Evolutionary conservation across 2,113 vertebrate species (phyloP).

Genomic region (Forbesichthys agassizii): DNA sequence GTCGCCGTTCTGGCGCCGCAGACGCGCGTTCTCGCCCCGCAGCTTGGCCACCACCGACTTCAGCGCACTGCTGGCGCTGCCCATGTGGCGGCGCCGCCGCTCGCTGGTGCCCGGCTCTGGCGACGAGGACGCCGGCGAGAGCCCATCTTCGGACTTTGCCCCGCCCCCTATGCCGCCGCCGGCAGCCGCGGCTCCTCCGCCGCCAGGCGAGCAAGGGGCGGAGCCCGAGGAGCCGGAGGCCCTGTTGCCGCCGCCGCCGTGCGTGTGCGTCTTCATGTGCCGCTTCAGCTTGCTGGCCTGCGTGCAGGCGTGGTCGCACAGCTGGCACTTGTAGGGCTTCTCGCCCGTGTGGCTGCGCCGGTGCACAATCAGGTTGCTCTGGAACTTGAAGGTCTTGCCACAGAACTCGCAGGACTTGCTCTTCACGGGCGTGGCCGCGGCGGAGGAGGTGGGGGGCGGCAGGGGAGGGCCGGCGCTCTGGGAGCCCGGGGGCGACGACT

Average conservation of each 20-base stretch:
- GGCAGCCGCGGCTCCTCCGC: slow-evolving; percentile 73
- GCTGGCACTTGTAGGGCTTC: slow-evolving; percentile 98
- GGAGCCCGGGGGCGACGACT: slow-evolving; percentile 87
- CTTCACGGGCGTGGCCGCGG: slow-evolving; percentile 84
- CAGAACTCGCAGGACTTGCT: slow-evolving; percentile 99
- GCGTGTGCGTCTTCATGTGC: slow-evolving; percentile 99
- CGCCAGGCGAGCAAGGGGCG: slow-evolving; percentile 29
- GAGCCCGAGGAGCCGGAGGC: no score
- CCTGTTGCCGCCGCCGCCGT: slow-evolving; percentile 87
- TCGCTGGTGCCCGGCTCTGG: slow-evolving; percentile 98
- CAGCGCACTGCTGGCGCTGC: slow-evolving; percentile 94
- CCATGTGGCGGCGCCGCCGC: slow-evolving; percentile 69
- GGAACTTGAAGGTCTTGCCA: slow-evolving; percentile 98
- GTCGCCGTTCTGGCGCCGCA: slow-evolving; percentile 93
- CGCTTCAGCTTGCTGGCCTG: slow-evolving; percentile 99
- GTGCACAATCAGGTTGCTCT: slow-evolving; percentile 99
- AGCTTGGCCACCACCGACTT: slow-evolving; percentile 98
- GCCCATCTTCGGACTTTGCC: slow-evolving; percentile 94
- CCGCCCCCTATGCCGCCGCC: slow-evolving; percentile 83
- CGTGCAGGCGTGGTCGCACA: slow-evolving; percentile 98
- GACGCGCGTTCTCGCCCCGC: slow-evolving; percentile 89
- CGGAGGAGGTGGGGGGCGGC: slow-evolving; percentile 75
- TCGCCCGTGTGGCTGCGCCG: slow-evolving; percentile 98
- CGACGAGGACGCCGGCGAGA: slow-evolving; percentile 90
- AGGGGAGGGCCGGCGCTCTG: slow-evolving; percentile 76